Evolutionary conservation across 2,888 invertebrate genomes (phyloP), one percentile per base, ranked within the genome.

Genomic region (Melolontha melolontha): DNA sequence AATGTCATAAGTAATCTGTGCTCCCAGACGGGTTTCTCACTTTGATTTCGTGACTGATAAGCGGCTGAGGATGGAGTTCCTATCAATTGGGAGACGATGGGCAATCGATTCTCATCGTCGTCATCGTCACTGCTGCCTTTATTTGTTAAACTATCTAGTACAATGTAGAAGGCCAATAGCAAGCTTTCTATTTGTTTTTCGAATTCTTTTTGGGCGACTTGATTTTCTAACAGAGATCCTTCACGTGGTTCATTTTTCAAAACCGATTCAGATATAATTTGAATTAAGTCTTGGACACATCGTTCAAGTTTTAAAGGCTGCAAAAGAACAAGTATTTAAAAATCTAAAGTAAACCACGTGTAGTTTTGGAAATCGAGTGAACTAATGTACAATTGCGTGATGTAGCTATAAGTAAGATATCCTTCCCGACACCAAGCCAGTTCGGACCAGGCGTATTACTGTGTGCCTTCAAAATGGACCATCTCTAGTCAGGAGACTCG

Each of bases 1-100:
- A 95, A 86, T 62, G 95, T 93, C 69, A 96, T 91, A 49, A 97
- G 86, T 73, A 97, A 86, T 66, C 93, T 87, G 76, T 92, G 91
- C 80, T 94, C 94, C 91, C 92, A 92, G 57, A 88, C 87, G 78
- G 88, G 82, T 59, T 86, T 84, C 41, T 84, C 75, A 68, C 72
- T 74, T 65, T 62, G 55, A 66, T 54, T 69, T 69, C 71, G 47
- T 57, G 69, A 64, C 70, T 78, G 79, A 64, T 80, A 79, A 17
- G 77, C 74, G 27, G 78, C 2, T 34, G 34, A 76, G 14, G 87
- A 86, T 22, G 22, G 88, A 64, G 88, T 89, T 10, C 89, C 89
- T 63, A 90, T 86, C 47, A 91, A 78, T 77, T 90, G 91, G 0
- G 90, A 90, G 0, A 90, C 88, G 6, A 86, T 85, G 40, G 86